These are phyloP conservation scores for Elaphurus davidianus DNA, from an alignment of 2,113 vertebrate genomes.

Conservation along the genomic window DNA sequence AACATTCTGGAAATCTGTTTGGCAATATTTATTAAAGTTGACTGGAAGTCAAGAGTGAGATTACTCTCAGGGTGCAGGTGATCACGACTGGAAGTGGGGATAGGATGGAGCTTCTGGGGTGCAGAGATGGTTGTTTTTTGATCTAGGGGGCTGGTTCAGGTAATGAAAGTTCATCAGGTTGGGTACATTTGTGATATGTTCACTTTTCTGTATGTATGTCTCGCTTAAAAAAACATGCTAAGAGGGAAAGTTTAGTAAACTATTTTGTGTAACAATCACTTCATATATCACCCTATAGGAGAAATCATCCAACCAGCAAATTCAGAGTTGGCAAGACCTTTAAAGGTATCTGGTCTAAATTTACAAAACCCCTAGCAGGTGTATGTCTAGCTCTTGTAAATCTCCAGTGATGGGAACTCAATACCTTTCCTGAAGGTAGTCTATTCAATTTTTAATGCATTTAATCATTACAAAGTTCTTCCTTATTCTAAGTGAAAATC, in stretches of 20 bases:
- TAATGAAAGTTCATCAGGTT: not conserved
- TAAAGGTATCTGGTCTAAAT: not conserved
- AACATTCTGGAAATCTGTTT: not conserved
- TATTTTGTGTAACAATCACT: not conserved
- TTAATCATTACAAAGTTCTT: not conserved
- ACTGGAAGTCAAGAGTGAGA: not conserved
- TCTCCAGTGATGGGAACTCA: not conserved
- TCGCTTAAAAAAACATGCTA: not conserved
- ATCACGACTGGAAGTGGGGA: not conserved
- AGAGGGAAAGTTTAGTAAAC: not conserved
- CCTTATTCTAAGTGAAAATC: not conserved
- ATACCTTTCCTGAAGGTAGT: not conserved
- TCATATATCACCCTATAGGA: not conserved
- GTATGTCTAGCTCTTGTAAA: not conserved
- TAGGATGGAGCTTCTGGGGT: not conserved
- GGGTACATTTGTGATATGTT: not conserved
- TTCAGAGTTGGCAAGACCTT: not conserved
- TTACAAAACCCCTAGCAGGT: not conserved
- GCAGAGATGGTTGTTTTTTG: not conserved
- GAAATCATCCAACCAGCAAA: not conserved
- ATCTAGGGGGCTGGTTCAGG: not conserved
- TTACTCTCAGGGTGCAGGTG: too few relatives aligned
- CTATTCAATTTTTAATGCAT: not conserved
- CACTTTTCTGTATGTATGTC: not conserved
- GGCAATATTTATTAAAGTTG: not conserved